Conservation (phyloP, 2,113 vertebrate genomes). For the Madoqua kirkii region DNA sequence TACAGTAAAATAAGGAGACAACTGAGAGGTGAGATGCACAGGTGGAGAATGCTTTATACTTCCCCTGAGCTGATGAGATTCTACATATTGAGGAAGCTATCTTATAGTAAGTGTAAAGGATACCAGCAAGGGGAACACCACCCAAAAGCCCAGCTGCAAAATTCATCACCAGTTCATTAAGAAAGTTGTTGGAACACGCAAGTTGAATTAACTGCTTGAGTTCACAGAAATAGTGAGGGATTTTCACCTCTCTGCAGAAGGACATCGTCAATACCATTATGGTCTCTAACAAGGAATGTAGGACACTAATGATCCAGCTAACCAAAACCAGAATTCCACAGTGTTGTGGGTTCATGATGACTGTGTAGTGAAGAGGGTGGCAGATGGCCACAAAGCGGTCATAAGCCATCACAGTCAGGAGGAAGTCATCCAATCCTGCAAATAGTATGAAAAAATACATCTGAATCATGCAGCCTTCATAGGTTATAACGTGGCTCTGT, state of each 20-base stretch:
- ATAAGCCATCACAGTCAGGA: not conserved
- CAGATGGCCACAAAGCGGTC: not conserved
- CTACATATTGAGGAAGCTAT: not conserved
- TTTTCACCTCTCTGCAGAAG: not conserved
- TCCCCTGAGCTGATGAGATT: not conserved
- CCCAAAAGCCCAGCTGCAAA: not conserved
- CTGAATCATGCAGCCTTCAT: not conserved
- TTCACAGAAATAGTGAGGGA: not conserved
- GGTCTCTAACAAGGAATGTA: not conserved
- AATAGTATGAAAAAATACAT: not conserved
- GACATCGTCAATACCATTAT: not conserved
- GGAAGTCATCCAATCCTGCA: not conserved
- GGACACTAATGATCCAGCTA: not conserved
- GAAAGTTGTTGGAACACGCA: not conserved
- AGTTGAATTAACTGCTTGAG: not conserved
- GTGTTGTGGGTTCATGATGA: not conserved
- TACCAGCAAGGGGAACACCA: not conserved
- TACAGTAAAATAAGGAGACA: not conserved
- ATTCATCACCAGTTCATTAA: not conserved
- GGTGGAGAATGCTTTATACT: not conserved
- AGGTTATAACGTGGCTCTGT: not conserved
- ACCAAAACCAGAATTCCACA: not conserved
- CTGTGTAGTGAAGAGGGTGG: not conserved
- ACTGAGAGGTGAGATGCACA: not conserved
- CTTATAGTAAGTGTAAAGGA: not conserved